phyloP scores from a whole-genome alignment of 2,797 vertebrate species.

The Iguana delicatissima region DNA sequence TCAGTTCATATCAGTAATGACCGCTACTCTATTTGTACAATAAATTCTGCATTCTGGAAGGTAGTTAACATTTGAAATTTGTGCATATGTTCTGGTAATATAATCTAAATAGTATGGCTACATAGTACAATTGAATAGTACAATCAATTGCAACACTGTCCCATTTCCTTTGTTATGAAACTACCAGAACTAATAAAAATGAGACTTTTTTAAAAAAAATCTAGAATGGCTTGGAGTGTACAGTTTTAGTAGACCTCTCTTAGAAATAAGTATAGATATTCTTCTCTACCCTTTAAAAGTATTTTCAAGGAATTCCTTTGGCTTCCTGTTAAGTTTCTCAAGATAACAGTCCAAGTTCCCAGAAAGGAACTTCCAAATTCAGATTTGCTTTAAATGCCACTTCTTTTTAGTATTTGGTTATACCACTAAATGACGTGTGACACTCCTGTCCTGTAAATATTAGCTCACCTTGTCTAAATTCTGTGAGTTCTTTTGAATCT shows the following conservation, averaged over 20 bases:
- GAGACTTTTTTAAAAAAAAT: neutral
- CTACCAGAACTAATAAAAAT: conserved; percentile 6
- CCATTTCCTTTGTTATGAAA: neutral
- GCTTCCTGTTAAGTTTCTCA: neutral
- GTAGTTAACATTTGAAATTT: conserved; percentile 54
- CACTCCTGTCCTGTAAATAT: neutral
- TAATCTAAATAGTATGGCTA: conserved; percentile 27
- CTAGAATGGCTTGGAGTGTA: neutral
- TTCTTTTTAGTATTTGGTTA: neutral
- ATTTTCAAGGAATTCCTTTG: neutral
- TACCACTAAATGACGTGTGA: neutral
- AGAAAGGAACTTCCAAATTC: neutral
- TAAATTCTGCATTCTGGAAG: conserved; percentile 60
- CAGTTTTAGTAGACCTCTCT: conserved; percentile 15
- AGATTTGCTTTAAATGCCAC: neutral
- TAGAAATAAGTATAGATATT: neutral
- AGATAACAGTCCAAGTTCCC: neutral
- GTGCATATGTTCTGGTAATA: conserved; percentile 47
- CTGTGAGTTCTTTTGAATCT: neutral
- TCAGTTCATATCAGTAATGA: conserved; percentile 44
- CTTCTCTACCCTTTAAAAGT: neutral
- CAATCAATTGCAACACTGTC: conserved; percentile 26
- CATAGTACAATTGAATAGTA: conserved; percentile 11
- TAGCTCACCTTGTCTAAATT: neutral
- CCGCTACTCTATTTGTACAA: conserved; percentile 60